Conservation (phyloP, 2,888 invertebrate genomes). For the Flexamia atlantica region DNA sequence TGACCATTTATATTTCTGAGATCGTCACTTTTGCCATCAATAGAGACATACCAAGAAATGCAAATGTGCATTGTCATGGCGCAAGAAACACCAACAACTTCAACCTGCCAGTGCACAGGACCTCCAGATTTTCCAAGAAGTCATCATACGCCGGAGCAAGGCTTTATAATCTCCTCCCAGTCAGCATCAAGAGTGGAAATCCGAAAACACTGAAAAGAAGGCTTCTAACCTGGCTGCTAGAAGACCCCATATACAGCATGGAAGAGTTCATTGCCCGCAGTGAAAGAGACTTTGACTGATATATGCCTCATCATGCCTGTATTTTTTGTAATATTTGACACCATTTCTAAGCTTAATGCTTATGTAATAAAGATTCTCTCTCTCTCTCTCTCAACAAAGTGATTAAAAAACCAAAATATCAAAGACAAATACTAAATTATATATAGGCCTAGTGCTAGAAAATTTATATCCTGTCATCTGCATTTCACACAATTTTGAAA, state of each 20-base stretch:
- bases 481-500: too few species aligned
- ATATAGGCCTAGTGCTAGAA: too few species aligned
- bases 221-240: slow-evolving; percentile 2
- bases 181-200: not conserved
- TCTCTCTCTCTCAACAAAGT: slow-evolving; percentile 9
- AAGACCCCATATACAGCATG: slow-evolving; percentile 1
- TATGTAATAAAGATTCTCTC: slow-evolving; percentile 12
- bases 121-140: slow-evolving; percentile 35
- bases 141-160: slow-evolving; percentile 16
- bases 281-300: slow-evolving; percentile 7
- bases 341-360: not conserved
- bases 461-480: too few species aligned
- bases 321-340: not conserved
- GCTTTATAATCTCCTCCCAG: not conserved
- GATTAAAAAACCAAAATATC: too few species aligned
- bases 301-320: not conserved
- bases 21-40: not conserved
- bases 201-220: not conserved
- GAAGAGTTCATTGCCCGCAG: not conserved
- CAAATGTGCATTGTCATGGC: slow-evolving; percentile 4
- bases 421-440: too few species aligned
- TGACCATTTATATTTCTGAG: not conserved
- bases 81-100: not conserved
- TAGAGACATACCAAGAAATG: not conserved
- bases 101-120: slow-evolving; percentile 1